A percentile compares a stretch with the other conserved stretches of the same genome.
Evolutionary conservation across 2,113 vertebrate genomes (phyloP).

Genomic region (Pollachius pollachius): DNA sequence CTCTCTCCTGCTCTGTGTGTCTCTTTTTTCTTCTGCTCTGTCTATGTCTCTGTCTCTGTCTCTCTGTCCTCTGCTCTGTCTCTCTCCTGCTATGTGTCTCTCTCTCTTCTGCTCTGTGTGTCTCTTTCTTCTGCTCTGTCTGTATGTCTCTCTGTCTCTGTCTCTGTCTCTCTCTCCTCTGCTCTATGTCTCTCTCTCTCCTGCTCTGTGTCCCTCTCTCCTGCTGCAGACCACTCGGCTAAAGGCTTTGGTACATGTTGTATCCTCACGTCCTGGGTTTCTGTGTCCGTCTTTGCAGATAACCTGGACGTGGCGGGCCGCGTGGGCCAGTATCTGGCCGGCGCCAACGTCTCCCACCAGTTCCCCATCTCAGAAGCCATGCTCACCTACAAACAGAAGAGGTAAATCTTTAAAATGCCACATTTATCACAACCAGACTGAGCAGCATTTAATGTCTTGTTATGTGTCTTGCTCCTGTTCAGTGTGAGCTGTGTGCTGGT

Average conservation of each 20-base stretch:
- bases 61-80: no score
- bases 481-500: no score
- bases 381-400: slow-evolving; percentile 79
- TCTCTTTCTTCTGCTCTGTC: background rate
- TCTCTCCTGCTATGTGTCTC: background rate
- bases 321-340: slow-evolving; percentile 65
- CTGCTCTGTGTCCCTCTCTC: background rate
- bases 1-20: no score
- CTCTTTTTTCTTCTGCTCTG: no score
- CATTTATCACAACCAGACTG: no score
- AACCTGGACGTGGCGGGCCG: slow-evolving; percentile 67
- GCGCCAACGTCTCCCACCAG: slow-evolving; percentile 78
- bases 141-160: background rate
- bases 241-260: background rate
- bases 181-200: no score
- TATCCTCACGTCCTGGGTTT: slow-evolving; percentile 12
- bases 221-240: background rate
- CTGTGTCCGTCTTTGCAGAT: slow-evolving; percentile 42
- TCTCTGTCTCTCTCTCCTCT: no score
- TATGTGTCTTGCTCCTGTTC: no score
- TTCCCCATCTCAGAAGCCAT: slow-evolving; percentile 83
- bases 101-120: no score
- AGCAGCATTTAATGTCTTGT: no score
- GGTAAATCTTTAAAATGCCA: slow-evolving; percentile 35
- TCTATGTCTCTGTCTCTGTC: no score